Conservation (phyloP, 2,797 vertebrate species). For the Gymnocypris eckloni region DNA sequence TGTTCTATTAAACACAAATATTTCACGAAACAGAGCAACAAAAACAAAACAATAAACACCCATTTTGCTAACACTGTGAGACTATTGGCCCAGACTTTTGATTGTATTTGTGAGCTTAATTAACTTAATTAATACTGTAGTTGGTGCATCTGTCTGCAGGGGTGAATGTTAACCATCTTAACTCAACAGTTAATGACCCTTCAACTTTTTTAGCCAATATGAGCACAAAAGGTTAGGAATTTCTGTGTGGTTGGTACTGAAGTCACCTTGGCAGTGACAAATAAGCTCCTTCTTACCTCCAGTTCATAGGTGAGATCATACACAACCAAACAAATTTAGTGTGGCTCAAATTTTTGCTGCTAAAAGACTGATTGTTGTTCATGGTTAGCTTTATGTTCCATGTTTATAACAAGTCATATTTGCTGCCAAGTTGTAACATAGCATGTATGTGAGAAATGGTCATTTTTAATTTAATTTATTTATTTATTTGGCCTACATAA, state of each 20-base stretch:
- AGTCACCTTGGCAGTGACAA: neutral
- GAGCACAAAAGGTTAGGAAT: neutral
- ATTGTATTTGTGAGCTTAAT: neutral
- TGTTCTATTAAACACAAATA: neutral
- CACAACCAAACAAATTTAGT: neutral
- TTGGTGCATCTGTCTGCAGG: neutral
- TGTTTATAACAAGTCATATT: conserved; percentile 15
- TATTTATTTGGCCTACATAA: too few species aligned
- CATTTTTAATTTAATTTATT: too few species aligned
- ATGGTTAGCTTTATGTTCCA: neutral
- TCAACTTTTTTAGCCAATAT: neutral
- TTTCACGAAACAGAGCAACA: neutral
- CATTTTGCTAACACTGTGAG: neutral
- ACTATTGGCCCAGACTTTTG: neutral
- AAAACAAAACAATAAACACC: neutral
- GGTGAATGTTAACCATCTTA: conserved; percentile 10
- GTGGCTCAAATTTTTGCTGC: neutral
- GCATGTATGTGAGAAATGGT: neutral
- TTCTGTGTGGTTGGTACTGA: neutral
- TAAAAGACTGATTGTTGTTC: neutral
- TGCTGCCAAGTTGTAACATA: neutral
- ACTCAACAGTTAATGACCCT: neutral
- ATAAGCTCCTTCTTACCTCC: neutral
- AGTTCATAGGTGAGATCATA: neutral
- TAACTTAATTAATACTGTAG: neutral